A percentile compares a stretch with the other conserved stretches of the same genome.
Conservation (phyloP, 2,888 invertebrate species). For the Lymantria monacha region DNA sequence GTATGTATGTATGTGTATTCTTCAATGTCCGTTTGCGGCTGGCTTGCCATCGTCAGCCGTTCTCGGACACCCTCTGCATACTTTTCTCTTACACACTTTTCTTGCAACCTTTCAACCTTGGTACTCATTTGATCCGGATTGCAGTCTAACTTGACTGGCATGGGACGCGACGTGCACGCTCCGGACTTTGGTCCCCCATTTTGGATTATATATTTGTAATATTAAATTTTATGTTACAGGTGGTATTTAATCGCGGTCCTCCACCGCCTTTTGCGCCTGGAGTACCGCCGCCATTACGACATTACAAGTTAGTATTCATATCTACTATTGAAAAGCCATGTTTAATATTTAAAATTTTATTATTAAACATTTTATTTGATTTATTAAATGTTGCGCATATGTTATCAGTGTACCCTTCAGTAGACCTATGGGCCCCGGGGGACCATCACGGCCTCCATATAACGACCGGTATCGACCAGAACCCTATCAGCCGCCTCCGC, state of each 20-base stretch:
- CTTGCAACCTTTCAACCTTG: too few species aligned
- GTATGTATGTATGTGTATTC: too few species aligned
- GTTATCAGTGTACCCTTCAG: constrained; percentile 48
- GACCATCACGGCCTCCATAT: constrained; percentile 41
- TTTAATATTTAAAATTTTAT: background rate
- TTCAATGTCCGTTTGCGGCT: too few species aligned
- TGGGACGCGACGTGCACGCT: too few species aligned
- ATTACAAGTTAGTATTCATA: constrained; percentile 42
- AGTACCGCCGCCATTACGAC: constrained; percentile 49
- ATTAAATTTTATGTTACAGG: constrained; percentile 38
- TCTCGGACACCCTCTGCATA: too few species aligned
- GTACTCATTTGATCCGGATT: too few species aligned
- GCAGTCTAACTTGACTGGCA: too few species aligned
- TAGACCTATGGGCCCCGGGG: constrained; percentile 43
- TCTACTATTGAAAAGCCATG: background rate
- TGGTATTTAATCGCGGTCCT: constrained; percentile 56
- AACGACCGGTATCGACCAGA: constrained; percentile 57
- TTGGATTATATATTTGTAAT: too few species aligned
- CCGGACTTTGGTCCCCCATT: too few species aligned
- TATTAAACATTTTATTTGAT: too few species aligned
- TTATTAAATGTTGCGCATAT: background rate
- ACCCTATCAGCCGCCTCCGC: constrained; percentile 81
- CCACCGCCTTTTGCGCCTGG: constrained; percentile 55
- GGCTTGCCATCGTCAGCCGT: too few species aligned
- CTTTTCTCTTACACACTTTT: too few species aligned